These are phyloP conservation scores for Otis tarda DNA, from an alignment of 2,113 vertebrate species.

Conservation along the genomic window DNA sequence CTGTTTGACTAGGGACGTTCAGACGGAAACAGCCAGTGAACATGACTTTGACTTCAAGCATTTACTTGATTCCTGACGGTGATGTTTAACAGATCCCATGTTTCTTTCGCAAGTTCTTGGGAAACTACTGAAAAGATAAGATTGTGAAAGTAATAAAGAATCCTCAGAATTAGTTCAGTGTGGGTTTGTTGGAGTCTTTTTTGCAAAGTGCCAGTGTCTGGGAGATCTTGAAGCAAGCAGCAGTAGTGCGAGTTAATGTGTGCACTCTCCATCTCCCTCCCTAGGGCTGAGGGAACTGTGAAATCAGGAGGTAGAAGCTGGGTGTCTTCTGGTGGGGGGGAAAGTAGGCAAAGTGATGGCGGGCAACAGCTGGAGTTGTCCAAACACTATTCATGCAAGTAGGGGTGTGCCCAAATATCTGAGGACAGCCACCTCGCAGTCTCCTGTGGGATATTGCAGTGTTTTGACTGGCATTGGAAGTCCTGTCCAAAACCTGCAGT, in stretches of 20 bases:
- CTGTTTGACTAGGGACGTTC: accelerated
- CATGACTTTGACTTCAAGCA: not conserved
- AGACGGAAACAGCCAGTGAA: not conserved
- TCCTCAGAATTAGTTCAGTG: not conserved
- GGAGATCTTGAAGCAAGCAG: not conserved
- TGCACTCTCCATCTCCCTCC: not conserved
- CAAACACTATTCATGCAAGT: not conserved
- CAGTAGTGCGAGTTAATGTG: not conserved
- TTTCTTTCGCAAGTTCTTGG: not conserved
- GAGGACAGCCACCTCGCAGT: not conserved
- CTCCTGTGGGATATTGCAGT: not conserved
- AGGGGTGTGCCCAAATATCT: not conserved
- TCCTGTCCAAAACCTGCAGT: not conserved
- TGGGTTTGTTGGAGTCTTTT: not conserved
- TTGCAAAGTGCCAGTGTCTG: not conserved
- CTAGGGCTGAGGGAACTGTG: not conserved
- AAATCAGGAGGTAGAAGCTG: not conserved
- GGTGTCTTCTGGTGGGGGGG: too few species aligned
- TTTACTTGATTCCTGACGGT: not conserved
- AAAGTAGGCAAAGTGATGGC: not conserved
- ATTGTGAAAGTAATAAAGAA: constrained; percentile 24
- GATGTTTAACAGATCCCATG: not conserved
- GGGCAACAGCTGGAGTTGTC: not conserved
- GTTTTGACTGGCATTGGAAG: not conserved
- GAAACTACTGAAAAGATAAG: not conserved